Percentiles rank a stretch among this genome's conserved stretches.
Evolutionary conservation across 2,113 vertebrate genomes (phyloP).

Genomic region (Laterallus jamaicensis): DNA sequence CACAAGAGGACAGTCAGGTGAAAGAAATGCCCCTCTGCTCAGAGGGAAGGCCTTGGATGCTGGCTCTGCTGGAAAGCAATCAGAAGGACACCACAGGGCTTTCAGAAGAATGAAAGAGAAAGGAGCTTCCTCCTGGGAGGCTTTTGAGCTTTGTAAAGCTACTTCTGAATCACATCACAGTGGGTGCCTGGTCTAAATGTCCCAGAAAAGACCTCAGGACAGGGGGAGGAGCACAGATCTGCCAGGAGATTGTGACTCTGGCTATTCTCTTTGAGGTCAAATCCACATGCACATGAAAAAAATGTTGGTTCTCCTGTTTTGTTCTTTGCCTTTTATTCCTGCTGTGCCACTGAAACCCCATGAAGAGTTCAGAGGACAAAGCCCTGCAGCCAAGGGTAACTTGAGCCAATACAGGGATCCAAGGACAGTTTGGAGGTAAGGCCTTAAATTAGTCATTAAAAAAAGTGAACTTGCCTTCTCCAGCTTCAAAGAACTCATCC

Average conservation of each 20-base stretch:
- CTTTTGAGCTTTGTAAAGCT: slow-evolving; percentile 1
- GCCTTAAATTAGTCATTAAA: neutral
- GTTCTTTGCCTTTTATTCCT: neutral
- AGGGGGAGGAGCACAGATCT: neutral
- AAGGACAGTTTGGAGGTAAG: neutral
- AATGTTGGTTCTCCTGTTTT: neutral
- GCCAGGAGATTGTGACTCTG: neutral
- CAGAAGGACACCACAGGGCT: neutral
- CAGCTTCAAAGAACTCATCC: neutral
- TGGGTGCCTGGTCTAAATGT: neutral
- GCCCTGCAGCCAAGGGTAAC: neutral
- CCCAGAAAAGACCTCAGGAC: slow-evolving; percentile 27
- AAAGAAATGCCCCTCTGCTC: neutral
- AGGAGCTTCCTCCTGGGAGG: neutral
- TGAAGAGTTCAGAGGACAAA: neutral
- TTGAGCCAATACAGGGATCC: neutral
- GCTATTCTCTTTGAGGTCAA: slow-evolving; percentile 2
- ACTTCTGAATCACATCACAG: neutral
- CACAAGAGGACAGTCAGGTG: neutral
- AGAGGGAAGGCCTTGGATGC: neutral
- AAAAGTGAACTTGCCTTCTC: neutral
- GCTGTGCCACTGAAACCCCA: neutral
- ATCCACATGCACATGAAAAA: neutral
- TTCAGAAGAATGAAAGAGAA: neutral
- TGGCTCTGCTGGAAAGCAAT: neutral